Percentiles rank a stretch among this genome's conserved stretches.
These are phyloP conservation scores for Apamea sordens DNA, from an alignment of 2,888 invertebrate species.

Conservation along the genomic window DNA sequence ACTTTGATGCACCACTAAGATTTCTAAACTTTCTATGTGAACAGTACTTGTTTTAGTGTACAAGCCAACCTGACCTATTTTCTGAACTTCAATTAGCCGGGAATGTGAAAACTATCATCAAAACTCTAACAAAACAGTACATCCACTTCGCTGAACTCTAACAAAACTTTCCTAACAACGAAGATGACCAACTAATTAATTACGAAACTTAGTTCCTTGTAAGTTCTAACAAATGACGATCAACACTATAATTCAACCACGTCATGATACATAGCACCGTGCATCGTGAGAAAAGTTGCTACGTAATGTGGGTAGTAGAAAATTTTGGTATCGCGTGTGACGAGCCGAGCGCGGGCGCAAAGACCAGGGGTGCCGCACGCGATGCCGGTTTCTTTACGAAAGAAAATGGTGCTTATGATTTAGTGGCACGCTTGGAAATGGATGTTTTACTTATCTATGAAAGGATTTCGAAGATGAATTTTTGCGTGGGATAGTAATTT, in stretches of 20 bases:
- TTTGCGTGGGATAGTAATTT: slow-evolving; percentile 55
- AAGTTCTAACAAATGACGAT: slow-evolving; percentile 43
- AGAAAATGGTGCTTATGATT: slow-evolving; percentile 82
- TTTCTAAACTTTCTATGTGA: neutral
- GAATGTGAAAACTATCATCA: slow-evolving; percentile 15
- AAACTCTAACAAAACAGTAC: slow-evolving; percentile 26
- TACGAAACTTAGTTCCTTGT: slow-evolving; percentile 36
- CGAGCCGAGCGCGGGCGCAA: slow-evolving; percentile 38
- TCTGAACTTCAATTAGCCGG: neutral
- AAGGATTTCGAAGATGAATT: slow-evolving; percentile 54
- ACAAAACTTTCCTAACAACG: slow-evolving; percentile 19
- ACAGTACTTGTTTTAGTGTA: neutral
- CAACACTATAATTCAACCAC: slow-evolving; percentile 62
- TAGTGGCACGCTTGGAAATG: slow-evolving; percentile 75
- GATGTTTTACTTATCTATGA: slow-evolving; percentile 57
- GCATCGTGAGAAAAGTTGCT: slow-evolving; percentile 78
- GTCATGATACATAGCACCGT: slow-evolving; percentile 69
- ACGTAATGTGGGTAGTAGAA: slow-evolving; percentile 82
- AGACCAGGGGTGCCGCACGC: slow-evolving; percentile 81
- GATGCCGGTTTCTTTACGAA: slow-evolving; percentile 78
- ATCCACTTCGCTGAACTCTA: slow-evolving; percentile 1
- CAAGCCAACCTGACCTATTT: neutral
- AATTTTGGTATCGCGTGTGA: slow-evolving; percentile 87
- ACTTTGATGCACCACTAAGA: neutral
- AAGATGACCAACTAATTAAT: slow-evolving; percentile 55